A percentile compares a stretch with the other conserved stretches of the same genome.
These are phyloP conservation scores for Tuberolachnus salignus DNA, from an alignment of 2,888 invertebrate species.

Conservation along the genomic window DNA sequence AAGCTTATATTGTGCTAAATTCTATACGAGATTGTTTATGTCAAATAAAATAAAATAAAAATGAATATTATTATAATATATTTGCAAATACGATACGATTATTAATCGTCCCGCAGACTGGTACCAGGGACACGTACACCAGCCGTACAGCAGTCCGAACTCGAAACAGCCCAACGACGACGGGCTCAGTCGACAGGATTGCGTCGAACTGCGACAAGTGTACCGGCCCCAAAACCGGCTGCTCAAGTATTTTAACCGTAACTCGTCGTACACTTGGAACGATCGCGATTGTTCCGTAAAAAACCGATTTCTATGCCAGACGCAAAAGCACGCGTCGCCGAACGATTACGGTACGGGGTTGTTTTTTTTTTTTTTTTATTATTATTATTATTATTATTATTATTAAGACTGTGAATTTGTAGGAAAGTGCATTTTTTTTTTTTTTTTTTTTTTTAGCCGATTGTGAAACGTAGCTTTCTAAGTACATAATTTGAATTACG, in stretches of 20 bases:
- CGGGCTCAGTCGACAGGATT: conserved; percentile 79
- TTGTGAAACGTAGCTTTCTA: no score
- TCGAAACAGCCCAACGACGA: conserved; percentile 81
- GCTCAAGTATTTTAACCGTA: conserved; percentile 53
- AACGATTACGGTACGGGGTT: conserved; percentile 51
- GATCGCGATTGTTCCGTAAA: conserved; percentile 76
- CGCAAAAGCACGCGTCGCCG: conserved; percentile 60
- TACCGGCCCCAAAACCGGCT: conserved; percentile 63
- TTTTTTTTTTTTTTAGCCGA: no score
- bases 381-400: neutral
- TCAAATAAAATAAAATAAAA: no score
- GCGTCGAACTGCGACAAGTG: conserved; percentile 75
- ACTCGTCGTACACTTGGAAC: conserved; percentile 76
- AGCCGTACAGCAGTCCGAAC: conserved; percentile 72
- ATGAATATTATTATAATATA: no score
- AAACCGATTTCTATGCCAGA: conserved; percentile 79
- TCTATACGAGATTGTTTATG: no score
- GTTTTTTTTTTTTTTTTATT: neutral
- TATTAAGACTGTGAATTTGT: no score
- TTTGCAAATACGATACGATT: neutral
- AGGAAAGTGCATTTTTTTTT: no score
- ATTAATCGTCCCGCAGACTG: conserved; percentile 72
- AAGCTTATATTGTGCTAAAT: no score
- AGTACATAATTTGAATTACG: no score
- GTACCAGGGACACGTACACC: conserved; percentile 72